phyloP scores from a whole-genome alignment of 2,888 invertebrate genomes.

The Gymnosoma rotundatum region DNA sequence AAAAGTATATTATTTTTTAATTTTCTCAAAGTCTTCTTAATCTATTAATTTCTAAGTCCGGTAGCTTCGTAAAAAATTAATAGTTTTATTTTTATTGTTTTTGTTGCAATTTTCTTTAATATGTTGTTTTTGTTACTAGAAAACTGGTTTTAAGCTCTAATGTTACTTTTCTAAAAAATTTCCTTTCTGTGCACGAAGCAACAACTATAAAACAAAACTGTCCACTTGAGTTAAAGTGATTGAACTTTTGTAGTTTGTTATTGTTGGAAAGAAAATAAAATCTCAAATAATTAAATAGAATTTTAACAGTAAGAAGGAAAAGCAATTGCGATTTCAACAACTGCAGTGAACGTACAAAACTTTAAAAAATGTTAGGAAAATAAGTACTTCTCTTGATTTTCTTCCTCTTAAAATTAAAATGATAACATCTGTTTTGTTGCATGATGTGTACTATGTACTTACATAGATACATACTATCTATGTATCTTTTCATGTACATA shows the following conservation, averaged over 20 bases:
- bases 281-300: background rate
- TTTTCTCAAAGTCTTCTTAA: no score
- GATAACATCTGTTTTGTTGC: slow-evolving; percentile 23
- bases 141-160: slow-evolving; percentile 60
- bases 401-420: background rate
- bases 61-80: slow-evolving; percentile 20
- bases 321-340: slow-evolving; percentile 17
- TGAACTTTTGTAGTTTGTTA: slow-evolving; percentile 35
- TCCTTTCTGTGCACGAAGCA: slow-evolving; percentile 34
- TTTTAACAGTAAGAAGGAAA: slow-evolving; percentile 13
- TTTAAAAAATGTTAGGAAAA: slow-evolving; percentile 19
- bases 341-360: slow-evolving; percentile 38
- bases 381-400: background rate
- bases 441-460: background rate
- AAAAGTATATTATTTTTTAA: no score
- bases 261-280: slow-evolving; percentile 4
- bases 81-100: slow-evolving; percentile 1
- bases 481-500: background rate
- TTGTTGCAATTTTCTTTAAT: slow-evolving; percentile 43
- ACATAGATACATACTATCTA: background rate
- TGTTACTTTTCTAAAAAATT: slow-evolving; percentile 46
- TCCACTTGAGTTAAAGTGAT: slow-evolving; percentile 58
- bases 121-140: slow-evolving; percentile 28
- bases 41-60: background rate
- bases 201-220: slow-evolving; percentile 28